Evolutionary conservation across 2,888 invertebrate genomes (phyloP), one percentile per base, ranked within the genome.

Genomic region (Candidula unifasciata): DNA sequence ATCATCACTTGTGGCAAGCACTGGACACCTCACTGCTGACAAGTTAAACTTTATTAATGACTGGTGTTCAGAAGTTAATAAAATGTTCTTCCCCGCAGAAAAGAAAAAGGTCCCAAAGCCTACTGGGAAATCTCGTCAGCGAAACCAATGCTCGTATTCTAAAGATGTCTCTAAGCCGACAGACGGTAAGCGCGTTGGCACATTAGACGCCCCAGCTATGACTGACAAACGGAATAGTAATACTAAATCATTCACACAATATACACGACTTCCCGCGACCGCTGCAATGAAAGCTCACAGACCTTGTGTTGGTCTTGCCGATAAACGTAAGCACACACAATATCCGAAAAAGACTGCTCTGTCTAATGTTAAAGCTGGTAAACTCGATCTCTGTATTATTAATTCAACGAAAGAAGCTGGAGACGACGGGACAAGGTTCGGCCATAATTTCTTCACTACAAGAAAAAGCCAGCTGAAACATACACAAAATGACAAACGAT

Each of bases 1-100:
- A 64, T 64, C 24, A 16, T 16, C 54, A 30, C 30, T 18, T 27
- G 68, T 35, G n/a, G n/a, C 13, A 16, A 52, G 16, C 21, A 33
- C 24, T 24, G 60, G 52, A 18, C 57, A 60, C 60, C 79, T 83
- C 33, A 80, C 71, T 6, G 33, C 57, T 44, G 83, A 80, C 21
- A 80, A 79, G 33, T 21, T 87, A 60, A 44, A 80, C 66, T 87
- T 87, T 52, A 79, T 84, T 24, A 54, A 52, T 52, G 64, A 82
- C 24, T 82, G 82, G 82, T 84, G 88, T 33, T 54, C 78, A 24
- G 87, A 88, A 68, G 88, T 88, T 57, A 88, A 87, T 78, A 82
- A 76, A 16, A 77, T 79, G 27, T 82, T 87, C 30, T 79, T 84
- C 37, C 71, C 73, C 24, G 69, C 83, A 0, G 81, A 83, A n/a